Percentiles rank a stretch among this genome's conserved stretches.
These are phyloP conservation scores for Ormia ochracea DNA, from an alignment of 2,888 invertebrate species.

Conservation along the genomic window DNA sequence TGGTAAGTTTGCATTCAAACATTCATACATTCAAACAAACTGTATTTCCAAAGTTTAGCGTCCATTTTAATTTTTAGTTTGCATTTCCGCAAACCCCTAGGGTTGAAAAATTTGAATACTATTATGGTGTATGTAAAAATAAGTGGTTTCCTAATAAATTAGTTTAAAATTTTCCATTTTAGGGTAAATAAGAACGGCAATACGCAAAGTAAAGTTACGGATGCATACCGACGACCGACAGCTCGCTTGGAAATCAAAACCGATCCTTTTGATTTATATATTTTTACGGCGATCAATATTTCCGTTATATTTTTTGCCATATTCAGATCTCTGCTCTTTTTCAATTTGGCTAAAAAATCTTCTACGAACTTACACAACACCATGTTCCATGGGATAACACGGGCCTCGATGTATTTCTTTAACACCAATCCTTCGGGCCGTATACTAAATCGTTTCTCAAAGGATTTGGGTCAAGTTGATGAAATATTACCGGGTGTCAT, in stretches of 20 bases:
- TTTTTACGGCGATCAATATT: slow-evolving; percentile 78
- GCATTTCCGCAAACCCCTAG: too few species aligned
- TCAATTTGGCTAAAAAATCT: slow-evolving; percentile 82
- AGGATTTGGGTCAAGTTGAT: slow-evolving; percentile 85
- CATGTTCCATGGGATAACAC: slow-evolving; percentile 89
- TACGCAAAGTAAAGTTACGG: background rate
- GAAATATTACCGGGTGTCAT: slow-evolving; percentile 75
- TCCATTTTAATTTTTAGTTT: too few species aligned
- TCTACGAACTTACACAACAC: slow-evolving; percentile 87
- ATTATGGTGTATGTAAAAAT: too few species aligned
- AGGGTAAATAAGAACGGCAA: slow-evolving; percentile 72
- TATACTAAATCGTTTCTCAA: slow-evolving; percentile 91
- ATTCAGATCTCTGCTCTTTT: slow-evolving; percentile 77
- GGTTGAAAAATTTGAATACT: too few species aligned
- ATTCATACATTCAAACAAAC: background rate
- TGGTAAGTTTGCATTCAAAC: slow-evolving; percentile 78
- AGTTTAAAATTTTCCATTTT: background rate
- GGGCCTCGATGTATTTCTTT: slow-evolving; percentile 91
- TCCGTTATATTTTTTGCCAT: slow-evolving; percentile 76
- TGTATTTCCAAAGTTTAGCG: background rate
- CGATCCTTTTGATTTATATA: slow-evolving; percentile 75
- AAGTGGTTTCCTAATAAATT: background rate
- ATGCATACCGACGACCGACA: slow-evolving; percentile 35
- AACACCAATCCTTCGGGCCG: slow-evolving; percentile 89
- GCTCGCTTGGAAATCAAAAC: slow-evolving; percentile 62